These are phyloP conservation scores for Gasterosteus nipponicus DNA, from an alignment of 2,113 vertebrate genomes.

Conservation along the genomic window DNA sequence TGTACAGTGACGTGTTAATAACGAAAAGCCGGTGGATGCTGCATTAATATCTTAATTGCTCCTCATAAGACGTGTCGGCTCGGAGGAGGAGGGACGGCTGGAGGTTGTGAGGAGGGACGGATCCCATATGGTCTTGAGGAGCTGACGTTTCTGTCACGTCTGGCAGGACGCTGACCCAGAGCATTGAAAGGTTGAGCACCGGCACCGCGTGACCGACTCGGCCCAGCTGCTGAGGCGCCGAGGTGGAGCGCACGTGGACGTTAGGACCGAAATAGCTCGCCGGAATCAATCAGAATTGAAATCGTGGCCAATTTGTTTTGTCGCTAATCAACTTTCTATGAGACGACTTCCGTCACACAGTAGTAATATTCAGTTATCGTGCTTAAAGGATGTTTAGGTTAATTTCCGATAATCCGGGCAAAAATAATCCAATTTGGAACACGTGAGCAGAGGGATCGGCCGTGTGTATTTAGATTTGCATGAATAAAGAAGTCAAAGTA, in stretches of 20 bases:
- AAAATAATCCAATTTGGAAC: neutral
- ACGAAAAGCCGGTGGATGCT: neutral
- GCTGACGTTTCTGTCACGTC: constrained; percentile 50
- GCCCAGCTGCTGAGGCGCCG: constrained; percentile 69
- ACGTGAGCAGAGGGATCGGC: neutral
- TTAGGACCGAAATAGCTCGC: constrained; percentile 71
- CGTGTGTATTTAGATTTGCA: neutral
- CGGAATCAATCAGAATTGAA: constrained; percentile 49
- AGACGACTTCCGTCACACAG: constrained; percentile 5
- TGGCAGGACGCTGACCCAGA: constrained; percentile 67
- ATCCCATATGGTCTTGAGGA: constrained; percentile 70
- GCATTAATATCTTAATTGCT: neutral
- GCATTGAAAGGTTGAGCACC: constrained; percentile 49
- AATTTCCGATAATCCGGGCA: neutral
- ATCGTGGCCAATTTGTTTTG: constrained; percentile 29
- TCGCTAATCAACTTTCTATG: constrained; percentile 25
- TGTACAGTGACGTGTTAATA: neutral
- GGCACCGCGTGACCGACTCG: constrained; percentile 66
- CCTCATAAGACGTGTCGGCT: constrained; percentile 9
- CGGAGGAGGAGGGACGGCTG: neutral
- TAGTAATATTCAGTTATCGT: constrained; percentile 1
- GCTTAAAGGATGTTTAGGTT: neutral
- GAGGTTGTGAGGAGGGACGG: constrained; percentile 22
- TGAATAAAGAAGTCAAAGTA: constrained; percentile 13
- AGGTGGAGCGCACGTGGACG: constrained; percentile 55